Evolutionary conservation across 2,888 invertebrate species (phyloP).

Genomic region (Oconnorella tubifera): DNA sequence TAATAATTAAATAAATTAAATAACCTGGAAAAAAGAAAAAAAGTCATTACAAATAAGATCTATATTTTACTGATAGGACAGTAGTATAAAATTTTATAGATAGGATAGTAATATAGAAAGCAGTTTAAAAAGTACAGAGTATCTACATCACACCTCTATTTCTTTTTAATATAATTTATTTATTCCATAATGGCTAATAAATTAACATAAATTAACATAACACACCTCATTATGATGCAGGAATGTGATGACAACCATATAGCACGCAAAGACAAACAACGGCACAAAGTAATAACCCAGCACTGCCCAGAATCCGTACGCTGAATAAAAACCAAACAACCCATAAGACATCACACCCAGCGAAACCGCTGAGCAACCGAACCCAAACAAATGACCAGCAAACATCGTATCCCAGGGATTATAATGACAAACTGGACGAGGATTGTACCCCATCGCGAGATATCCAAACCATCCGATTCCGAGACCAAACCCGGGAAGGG

Average conservation of each 20-base stretch:
- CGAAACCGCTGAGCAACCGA: constrained; percentile 32
- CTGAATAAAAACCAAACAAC: constrained; percentile 35
- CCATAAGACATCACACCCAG: constrained; percentile 37
- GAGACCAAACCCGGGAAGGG: constrained; percentile 36
- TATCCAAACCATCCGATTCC: constrained; percentile 44
- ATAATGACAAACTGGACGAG: constrained; percentile 42
- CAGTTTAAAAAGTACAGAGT: too few relatives aligned
- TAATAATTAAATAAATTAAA: too few relatives aligned
- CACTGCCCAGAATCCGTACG: constrained; percentile 38
- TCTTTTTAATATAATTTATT: too few relatives aligned
- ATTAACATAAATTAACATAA: background rate
- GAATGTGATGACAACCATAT: constrained; percentile 49
- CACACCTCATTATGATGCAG: constrained; percentile 61
- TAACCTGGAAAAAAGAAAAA: too few relatives aligned
- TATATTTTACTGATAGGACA: too few relatives aligned
- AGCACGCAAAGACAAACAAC: constrained; percentile 45
- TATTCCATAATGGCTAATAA: too few relatives aligned
- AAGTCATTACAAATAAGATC: too few relatives aligned
- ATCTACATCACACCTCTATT: too few relatives aligned
- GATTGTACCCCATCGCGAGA: constrained; percentile 44
- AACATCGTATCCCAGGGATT: constrained; percentile 41
- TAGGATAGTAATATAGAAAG: too few relatives aligned
- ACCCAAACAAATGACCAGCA: constrained; percentile 32
- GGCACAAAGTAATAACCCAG: constrained; percentile 45
- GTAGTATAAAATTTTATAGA: too few relatives aligned